Evolutionary conservation across 2,113 vertebrate genomes (phyloP), one percentile per base, ranked within the genome.

Genomic region (Pimephales promelas): DNA sequence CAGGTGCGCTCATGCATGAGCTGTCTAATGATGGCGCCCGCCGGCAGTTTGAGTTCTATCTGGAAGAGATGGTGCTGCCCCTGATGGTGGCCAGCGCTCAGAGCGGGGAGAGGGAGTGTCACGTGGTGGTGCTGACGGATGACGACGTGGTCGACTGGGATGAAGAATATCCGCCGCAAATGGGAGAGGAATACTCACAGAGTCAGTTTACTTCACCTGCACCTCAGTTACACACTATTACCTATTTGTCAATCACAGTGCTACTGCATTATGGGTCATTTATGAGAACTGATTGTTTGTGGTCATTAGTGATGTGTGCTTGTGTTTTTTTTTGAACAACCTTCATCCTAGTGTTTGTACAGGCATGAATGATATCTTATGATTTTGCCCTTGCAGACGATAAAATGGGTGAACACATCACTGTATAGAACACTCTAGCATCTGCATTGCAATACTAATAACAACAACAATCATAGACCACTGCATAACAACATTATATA

Each of bases 61-160:
- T 99, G 89, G 97, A 99, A 92, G 97, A 98, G 90, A 95, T 99
- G 77, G 96, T 99, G 84, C 90, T 99, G 90, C 97, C 97, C 10
- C 95, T 98, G 87, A 99, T 98, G 97, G 97, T 99, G 92, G 94
- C 95, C 70, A 97, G 96, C 5, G 97, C 97, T 1, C 94, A 96
- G 91, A 97, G 96, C 34, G 97, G 97, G 0, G 97, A 99, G 89
- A 89, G 97, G 0, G 97, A 99, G 56, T 99, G 97, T 59, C 97
- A 99, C 72, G 96, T 99, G 2, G 97, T 99, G 0, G 97, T 99
- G 84, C 94, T 99, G 88, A 97, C 97, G 0, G 97, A 98, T 0
- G 97, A 99, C 13, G 97, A 98, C 86, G 97, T 97, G 0, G 97
- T 99, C 91, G 97, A 99, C 93, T 98, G 97, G 97, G 97, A 99